Evolutionary conservation across 2,113 vertebrate genomes (phyloP), one percentile per base, ranked within the genome.

Genomic region (Copsychus sechellarum): DNA sequence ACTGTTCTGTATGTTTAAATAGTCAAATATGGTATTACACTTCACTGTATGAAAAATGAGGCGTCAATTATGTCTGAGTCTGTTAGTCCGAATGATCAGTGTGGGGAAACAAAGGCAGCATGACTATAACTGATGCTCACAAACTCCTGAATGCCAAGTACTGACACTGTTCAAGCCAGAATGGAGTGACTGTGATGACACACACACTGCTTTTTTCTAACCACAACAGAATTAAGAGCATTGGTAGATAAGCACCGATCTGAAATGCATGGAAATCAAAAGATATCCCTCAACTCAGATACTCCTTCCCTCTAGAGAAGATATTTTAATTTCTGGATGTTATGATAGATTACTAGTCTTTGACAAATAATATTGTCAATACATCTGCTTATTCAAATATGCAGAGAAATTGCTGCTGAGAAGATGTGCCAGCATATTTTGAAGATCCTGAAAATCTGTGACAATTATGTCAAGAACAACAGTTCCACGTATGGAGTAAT

Each of bases 81-180:
- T 90, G 31, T 28, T 12, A 57, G 57, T 26, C 26, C 42, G 31
- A 72, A 64, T 13, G 17, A 84, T 28, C 57, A 23, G 5, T 2
- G 31, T 10, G 12, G 22, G 22, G 24, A 4, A 29, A 43, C 77
- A 76, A 89, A 54, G 36, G 48, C 54, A 90, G 29, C 33, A 50
- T 21, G 8, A 56, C 33, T 29, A 10, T 12, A 79, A 57, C 0
- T 62, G 61, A 70, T 2, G 5, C 9, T 62, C 0, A 4, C 29
- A 85, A 69, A 19, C 40, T 73, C 50, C 64, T 65, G 26, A 65
- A 65, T 78, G 81, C 62, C 48, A 84, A 45, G 40, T 38, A 65
- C 9, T 1, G 3, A 61, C 50, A 73, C 10, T 56, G 13, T 22
- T 64, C 36, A 73, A 81, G 50, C 3, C 48, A 87, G 40, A 77